Base-by-base conservation (phyloP, 2,113 vertebrate species). In the Heptranchias perlo region DNA sequence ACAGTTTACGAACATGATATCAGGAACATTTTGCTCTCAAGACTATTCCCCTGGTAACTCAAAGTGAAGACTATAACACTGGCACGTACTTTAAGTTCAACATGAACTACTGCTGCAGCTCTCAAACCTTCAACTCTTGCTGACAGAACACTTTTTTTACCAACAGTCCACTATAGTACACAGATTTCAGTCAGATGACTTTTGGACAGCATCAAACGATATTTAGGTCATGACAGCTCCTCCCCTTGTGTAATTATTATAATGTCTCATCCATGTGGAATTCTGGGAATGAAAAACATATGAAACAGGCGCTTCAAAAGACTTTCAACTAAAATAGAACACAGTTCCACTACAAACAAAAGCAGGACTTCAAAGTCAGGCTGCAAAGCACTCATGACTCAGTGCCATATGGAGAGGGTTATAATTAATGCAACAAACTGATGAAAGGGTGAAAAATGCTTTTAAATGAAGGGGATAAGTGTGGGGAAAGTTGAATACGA, bases 41-140 rank as follows among this genome's bases (percentile, higher is more conserved):
- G 64, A 35, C 64, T 73, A 95, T 95, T 95, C 94, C 94, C 94
- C 28, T 95, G 94, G 94, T 95, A 95, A 95, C 94, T 69, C 64
- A 95, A 64, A 95, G 94, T 95, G 23, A 95, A 95, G 65, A 73
- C 94, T 73, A 39, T 47, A 73, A 35, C 94, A 31, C 65, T 95
- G 62, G 94, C 94, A 95, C 39, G 65, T 95, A 69, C 64, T 67
- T 61, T 69, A 28, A 95, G 94, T 31, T 95, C 64, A 95, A 95
- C 47, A 95, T 28, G 73, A 69, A 95, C 65, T 49, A 31, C 65
- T 31, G 94, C 94, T 93, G 16, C 65, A 95, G 65, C 65, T 95
- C 65, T 16, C 94, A 69, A 95, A 73, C 49, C 94, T 69, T 95
- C 35, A 95, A 95, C 94, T 69, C 64, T 69, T 67, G 65, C 64